Evolutionary conservation across 1,140 invertebrate genomes (phyloP).

Genomic region (Macrostomum lignano): DNA sequence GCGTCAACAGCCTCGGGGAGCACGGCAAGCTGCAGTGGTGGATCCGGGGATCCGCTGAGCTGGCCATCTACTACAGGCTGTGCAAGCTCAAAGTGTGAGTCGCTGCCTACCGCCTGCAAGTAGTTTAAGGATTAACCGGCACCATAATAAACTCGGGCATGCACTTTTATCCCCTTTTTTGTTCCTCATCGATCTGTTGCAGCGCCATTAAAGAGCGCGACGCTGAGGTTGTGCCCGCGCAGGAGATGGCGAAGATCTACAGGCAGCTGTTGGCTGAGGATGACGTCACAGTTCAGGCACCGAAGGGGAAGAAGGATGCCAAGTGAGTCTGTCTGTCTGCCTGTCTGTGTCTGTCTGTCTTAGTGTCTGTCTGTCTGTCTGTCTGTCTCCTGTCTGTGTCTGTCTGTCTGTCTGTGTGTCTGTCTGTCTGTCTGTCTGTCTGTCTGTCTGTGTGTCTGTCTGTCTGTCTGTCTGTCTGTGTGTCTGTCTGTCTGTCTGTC

Average conservation of each 20-base stretch:
- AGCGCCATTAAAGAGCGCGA: slow-evolving; percentile 6
- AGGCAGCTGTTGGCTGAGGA: not conserved
- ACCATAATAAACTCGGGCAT: not conserved
- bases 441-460: too few species aligned
- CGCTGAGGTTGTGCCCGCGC: slow-evolving; percentile 1
- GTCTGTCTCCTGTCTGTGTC: too few species aligned
- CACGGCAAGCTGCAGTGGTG: slow-evolving; percentile 17
- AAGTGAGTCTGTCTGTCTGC: slow-evolving; percentile 2
- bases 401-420: too few species aligned
- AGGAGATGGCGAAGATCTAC: slow-evolving; percentile 7
- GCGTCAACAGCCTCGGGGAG: slow-evolving; percentile 18
- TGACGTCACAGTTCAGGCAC: not conserved
- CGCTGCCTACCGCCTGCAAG: not conserved
- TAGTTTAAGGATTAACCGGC: too few species aligned
- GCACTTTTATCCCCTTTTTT: not conserved
- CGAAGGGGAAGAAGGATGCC: not conserved
- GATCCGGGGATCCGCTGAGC: slow-evolving; percentile 15
- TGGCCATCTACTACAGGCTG: slow-evolving; percentile 18
- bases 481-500: too few species aligned
- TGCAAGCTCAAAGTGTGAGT: slow-evolving; percentile 23
- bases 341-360: too few species aligned
- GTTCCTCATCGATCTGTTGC: not conserved
- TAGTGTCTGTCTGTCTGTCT: too few species aligned
- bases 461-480: too few species aligned
- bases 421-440: too few species aligned